A percentile compares a stretch with the other conserved stretches of the same genome.
These are phyloP conservation scores for Hymenopus coronatus DNA, from an alignment of 2,888 invertebrate genomes.

Conservation along the genomic window DNA sequence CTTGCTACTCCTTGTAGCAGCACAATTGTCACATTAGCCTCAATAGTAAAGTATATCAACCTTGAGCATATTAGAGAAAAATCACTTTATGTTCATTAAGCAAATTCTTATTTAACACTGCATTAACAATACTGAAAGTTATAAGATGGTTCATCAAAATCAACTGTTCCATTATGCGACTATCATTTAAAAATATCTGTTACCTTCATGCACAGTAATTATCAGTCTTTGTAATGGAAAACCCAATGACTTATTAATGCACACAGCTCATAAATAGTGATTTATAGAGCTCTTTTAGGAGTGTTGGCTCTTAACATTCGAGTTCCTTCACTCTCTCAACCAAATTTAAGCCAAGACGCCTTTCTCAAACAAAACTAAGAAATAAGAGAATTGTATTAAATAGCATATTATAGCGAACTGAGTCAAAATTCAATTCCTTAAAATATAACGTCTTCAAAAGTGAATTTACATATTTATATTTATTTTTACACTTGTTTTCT, in stretches of 20 bases:
- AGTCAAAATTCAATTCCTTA: not conserved
- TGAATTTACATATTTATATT: not conserved
- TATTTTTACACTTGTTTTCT: no score
- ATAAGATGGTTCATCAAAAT: not conserved
- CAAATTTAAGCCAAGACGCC: not conserved
- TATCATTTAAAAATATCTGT: no score
- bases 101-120: not conserved
- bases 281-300: no score
- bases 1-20: not conserved
- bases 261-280: not conserved
- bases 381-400: not conserved
- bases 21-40: not conserved
- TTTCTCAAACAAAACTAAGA: not conserved
- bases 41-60: not conserved
- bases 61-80: not conserved
- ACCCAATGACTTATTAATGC: not conserved
- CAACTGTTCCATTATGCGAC: not conserved
- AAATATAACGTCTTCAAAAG: not conserved
- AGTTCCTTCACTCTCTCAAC: not conserved
- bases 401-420: not conserved
- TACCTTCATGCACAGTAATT: not conserved
- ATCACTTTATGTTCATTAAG: not conserved
- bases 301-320: not conserved
- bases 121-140: not conserved
- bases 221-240: not conserved